These are phyloP conservation scores for Echinops telfairi DNA, from an alignment of 2,113 vertebrate genomes.

Conservation along the genomic window DNA sequence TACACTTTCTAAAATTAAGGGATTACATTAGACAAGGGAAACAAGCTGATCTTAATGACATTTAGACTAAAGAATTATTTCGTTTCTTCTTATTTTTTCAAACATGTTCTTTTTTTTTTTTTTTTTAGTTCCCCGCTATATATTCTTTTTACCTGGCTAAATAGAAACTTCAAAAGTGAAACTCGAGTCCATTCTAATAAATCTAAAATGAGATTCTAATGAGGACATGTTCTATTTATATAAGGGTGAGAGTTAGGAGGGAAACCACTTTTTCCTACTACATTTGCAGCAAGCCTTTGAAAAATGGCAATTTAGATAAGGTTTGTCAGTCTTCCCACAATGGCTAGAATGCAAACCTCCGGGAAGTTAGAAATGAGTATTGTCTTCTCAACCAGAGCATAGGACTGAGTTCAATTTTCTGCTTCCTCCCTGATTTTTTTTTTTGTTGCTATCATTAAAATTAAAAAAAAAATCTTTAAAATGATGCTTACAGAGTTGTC, in stretches of 20 bases:
- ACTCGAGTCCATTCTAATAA: conserved; percentile 2
- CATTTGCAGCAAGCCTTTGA: conserved; percentile 57
- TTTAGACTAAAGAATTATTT: background rate
- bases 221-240: background rate
- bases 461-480: conserved; percentile 22
- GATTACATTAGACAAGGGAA: background rate
- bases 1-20: background rate
- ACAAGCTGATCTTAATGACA: background rate
- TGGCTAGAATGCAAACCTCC: conserved; percentile 47
- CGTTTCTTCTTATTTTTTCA: background rate
- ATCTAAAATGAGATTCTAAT: conserved; percentile 68
- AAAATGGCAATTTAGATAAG: conserved; percentile 69
- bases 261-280: background rate
- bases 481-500: conserved; percentile 47
- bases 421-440: conserved; percentile 3
- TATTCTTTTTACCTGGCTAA: conserved; percentile 38
- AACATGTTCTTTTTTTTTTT: background rate
- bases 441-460: background rate
- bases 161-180: conserved; percentile 48
- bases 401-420: conserved; percentile 53
- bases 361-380: conserved; percentile 5
- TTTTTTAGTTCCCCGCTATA: background rate
- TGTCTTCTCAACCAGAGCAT: conserved; percentile 44
- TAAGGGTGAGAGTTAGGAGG: background rate
- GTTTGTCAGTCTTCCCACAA: conserved; percentile 56